Evolutionary conservation across 2,888 invertebrate species (phyloP), one percentile per base, ranked within the genome.

Genomic region (Gnatocerus cornutus): DNA sequence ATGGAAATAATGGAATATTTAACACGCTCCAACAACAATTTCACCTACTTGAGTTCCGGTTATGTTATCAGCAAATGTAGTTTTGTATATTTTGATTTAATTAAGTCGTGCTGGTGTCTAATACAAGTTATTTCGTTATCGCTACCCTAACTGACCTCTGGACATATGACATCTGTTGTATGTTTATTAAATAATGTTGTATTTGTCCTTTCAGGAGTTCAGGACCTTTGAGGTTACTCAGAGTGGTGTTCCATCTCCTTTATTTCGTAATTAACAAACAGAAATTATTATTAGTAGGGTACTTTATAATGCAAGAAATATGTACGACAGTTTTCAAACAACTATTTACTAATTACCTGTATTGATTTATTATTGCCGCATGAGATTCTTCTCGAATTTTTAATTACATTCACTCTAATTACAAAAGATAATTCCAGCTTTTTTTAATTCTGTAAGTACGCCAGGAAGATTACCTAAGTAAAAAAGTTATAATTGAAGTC

Each of bases 1-100:
- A 61, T 61, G 37, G 61, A 43, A 48, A 33, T 61, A 61, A 61
- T 61, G 37, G 61, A 61, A 61, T 61, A 61, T 61, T 61, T 61
- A 61, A 48, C 39, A 7, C 43, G 41, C 41, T 41, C 6, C 2
- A 2, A n/a, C 10, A 41, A 41, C 21, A 3, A 4, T 41, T 41
- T 41, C n/a, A 33, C 9, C 33, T 2, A 33, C 33, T 33, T 33
- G 33, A 33, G 2, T 6, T 33, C 7, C 6, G n/a, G 3, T 33
- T 4, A 33, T 13, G 6, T 12, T 37, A 37, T 37, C 7, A 5
- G 9, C 7, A 37, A n/a, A 37, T n/a, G 4, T 37, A n/a, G 7
- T 37, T 37, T 43, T 6, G 43, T 12, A 43, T 10, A 43, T 10
- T 6, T n/a, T 46, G 46, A 46, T 46, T 46, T 16, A 46, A 46